Evolutionary conservation across 2,888 invertebrate species (phyloP).

Genomic region (Apodemia hepburni): DNA sequence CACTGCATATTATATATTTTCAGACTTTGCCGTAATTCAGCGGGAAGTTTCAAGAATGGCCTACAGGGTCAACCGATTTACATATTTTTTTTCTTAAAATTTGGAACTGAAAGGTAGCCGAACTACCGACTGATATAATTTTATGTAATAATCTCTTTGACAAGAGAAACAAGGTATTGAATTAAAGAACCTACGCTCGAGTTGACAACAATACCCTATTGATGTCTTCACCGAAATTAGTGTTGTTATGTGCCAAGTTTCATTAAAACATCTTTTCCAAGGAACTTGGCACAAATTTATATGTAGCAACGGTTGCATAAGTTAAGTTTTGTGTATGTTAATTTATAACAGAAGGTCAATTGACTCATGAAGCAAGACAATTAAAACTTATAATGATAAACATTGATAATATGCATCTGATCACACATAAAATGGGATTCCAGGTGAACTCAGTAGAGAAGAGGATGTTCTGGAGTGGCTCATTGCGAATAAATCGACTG

Average conservation of each 20-base stretch:
- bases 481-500: conserved; percentile 95
- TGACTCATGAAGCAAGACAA: too few relatives aligned
- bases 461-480: conserved; percentile 97
- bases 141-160: neutral
- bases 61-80: too few relatives aligned
- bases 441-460: conserved; percentile 92
- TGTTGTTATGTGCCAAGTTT: conserved; percentile 2
- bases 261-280: neutral
- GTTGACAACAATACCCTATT: neutral
- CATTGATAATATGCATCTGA: neutral
- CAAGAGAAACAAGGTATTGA: too few relatives aligned
- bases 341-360: too few relatives aligned
- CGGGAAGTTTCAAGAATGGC: too few relatives aligned
- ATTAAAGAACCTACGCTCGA: neutral
- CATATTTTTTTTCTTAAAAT: too few relatives aligned
- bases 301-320: neutral
- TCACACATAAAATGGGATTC: conserved; percentile 30
- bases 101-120: too few relatives aligned
- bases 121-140: neutral
- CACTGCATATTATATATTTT: too few relatives aligned
- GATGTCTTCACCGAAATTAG: neutral
- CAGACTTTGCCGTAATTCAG: too few relatives aligned
- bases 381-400: neutral
- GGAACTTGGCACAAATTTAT: conserved; percentile 5
- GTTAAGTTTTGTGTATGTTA: neutral